Base-by-base conservation (phyloP, 2,888 invertebrate genomes). In the Tiliacea citrago region DNA sequence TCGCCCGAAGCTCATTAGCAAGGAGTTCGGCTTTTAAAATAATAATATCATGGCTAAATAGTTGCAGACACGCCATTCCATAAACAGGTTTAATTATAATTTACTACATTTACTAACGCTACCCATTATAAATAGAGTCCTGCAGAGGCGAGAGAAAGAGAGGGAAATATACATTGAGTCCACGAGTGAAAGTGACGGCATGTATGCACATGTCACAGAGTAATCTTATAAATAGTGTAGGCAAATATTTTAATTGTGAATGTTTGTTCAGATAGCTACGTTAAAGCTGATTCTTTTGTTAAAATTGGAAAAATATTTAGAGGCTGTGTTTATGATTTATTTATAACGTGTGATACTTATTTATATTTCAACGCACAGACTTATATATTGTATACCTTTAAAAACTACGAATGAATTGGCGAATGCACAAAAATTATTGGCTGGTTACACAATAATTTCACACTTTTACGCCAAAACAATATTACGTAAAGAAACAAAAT, bases 71-170 rank as follows among this genome's bases (percentile, higher is more conserved):
- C 83, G 89, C 87, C 85, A 89, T 84, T 79, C 29, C 85, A 86
- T 85, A 86, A 86, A 88, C 87, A 77, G 78, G 68, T 83, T 83
- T 82, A 84, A 88, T 88, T 88, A 85, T 86, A 82, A 88, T 87
- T 89, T 84, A 85, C 85, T 85, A 77, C 88, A 79, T 87, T 88
- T 85, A 82, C 86, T 72, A 85, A 87, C 86, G 84, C 87, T 82
- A 86, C 79, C 79, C 65, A 78, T 70, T 89, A 90, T 88, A 88
- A 88, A 86, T 86, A 86, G 87, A 87, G 83, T 85, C 86, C 85
- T 91, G 90, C 88, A 88, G 87, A 83, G 83, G 76, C 70, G 83
- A 24, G 71, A 18, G 82, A 90, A 75, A 1, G 78, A 65, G 70
- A 81, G 18, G 29, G 18, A 0, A 18, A 62, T 73, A 85, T n/a